Evolutionary conservation across 2,888 invertebrate genomes (phyloP), one percentile per base, ranked within the genome.

Genomic region (Carabus problematicus): DNA sequence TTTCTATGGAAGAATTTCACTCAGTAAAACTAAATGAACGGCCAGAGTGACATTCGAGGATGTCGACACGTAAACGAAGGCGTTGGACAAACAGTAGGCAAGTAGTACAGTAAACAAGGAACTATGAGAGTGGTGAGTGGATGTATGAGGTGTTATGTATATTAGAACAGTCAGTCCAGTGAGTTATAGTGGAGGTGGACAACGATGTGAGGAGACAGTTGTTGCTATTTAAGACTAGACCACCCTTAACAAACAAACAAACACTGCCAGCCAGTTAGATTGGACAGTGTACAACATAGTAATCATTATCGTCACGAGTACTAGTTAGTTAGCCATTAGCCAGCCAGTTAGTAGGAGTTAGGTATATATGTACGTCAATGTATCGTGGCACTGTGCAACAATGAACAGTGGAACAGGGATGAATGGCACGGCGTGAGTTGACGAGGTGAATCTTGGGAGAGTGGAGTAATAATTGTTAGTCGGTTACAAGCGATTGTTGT

Each of bases 311-410:
- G 45, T n/a, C 3, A 11, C 45, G 12, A 45, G n/a, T 45, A 45
- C 11, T 45, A 45, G 11, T 45, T n/a, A n/a, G n/a, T n/a, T n/a
- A n/a, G n/a, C n/a, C n/a, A n/a, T n/a, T n/a, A 12, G 11, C 11
- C 11, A 45, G 7, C 2, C 3, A 45, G 3, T 4, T 45, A 45
- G 11, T 42, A 45, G 11, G 12, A 45, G 11, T 8, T 42, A 8
- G 9, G 43, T 55, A 64, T n/a, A 14, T 14, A 64, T 42, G 29
- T 29, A 29, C 29, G 29, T 29, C 29, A 29, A 58, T 40, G 39
- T 49, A 58, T 43, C 41, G 43, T 49, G 56, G 54, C 14, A 29
- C 40, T 56, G 66, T 66, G 66, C 66, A 49, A 66, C 66, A 66
- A 66, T 66, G 19, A 66, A 29, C 29, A 29, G 29, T 29, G 29